These are phyloP conservation scores for Salmo trutta DNA, from an alignment of 2,797 vertebrate genomes.

Conservation along the genomic window DNA sequence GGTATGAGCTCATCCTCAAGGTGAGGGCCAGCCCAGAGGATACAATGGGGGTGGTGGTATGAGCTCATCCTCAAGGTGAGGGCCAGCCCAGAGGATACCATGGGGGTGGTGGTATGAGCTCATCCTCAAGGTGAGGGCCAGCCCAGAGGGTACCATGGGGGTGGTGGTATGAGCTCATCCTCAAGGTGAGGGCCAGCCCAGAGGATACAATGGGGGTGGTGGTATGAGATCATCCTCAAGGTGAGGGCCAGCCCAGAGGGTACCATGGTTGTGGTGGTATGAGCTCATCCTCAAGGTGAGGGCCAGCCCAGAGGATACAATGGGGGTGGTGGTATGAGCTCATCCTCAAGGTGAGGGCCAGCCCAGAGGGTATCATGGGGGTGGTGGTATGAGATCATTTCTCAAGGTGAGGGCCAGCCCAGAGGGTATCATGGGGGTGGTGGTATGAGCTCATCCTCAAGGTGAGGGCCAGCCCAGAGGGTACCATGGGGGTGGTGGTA, in stretches of 20 bases:
- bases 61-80: constrained; percentile 92
- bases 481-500: neutral
- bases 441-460: constrained; percentile 86
- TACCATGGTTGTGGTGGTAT: neutral
- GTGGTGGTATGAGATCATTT: constrained; percentile 76
- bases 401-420: constrained; percentile 82
- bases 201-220: neutral
- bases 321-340: constrained; percentile 63
- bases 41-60: neutral
- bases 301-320: neutral
- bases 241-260: constrained; percentile 60
- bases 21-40: constrained; percentile 60
- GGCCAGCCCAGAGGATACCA: neutral
- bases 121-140: constrained; percentile 86
- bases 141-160: neutral
- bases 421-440: neutral
- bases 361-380: neutral
- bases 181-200: constrained; percentile 81
- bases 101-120: constrained; percentile 64
- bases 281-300: constrained; percentile 92
- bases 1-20: constrained; percentile 88
- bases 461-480: constrained; percentile 64
- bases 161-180: constrained; percentile 77
- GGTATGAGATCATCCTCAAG: constrained; percentile 88
- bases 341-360: constrained; percentile 85